A percentile compares a stretch with the other conserved stretches of the same genome.
phyloP scores from a whole-genome alignment of 2,113 vertebrate genomes.

The Triplophysa dalaica region DNA sequence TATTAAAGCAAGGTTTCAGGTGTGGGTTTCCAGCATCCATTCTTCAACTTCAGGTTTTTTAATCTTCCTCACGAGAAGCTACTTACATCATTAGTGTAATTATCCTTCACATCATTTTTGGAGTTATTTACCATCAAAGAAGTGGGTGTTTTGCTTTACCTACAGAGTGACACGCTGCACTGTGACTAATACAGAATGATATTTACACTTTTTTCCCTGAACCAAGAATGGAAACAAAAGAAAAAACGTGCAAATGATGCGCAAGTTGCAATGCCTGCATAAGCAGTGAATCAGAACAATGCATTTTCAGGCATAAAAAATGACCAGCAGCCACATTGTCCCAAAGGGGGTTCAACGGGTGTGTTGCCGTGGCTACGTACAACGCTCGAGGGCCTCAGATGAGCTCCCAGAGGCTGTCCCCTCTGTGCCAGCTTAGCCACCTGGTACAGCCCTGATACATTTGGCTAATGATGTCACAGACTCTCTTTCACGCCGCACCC shows the following conservation, averaged over 20 bases:
- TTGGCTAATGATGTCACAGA: slow-evolving; percentile 78
- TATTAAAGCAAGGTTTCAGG: slow-evolving; percentile 63
- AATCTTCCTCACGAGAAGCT: slow-evolving; percentile 36
- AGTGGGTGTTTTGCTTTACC: slow-evolving; percentile 37
- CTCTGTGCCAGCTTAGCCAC: slow-evolving; percentile 69
- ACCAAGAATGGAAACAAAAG: background rate
- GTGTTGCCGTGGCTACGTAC: slow-evolving; percentile 50
- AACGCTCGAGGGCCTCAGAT: slow-evolving; percentile 52
- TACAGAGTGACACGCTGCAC: slow-evolving; percentile 19
- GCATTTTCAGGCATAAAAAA: slow-evolving; percentile 4
- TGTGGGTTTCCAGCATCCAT: slow-evolving; percentile 48
- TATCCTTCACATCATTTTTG: slow-evolving; percentile 46
- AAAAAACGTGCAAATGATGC: background rate
- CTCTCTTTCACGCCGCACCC: slow-evolving; percentile 75
- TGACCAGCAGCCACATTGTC: background rate
- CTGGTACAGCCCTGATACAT: slow-evolving; percentile 71
- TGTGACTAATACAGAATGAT: slow-evolving; percentile 20
- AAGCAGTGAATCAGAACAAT: background rate
- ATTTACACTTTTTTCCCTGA: slow-evolving; percentile 9
- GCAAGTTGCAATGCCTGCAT: background rate
- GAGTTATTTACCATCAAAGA: slow-evolving; percentile 44
- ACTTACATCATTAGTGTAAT: slow-evolving; percentile 51
- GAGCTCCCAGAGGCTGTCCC: slow-evolving; percentile 64
- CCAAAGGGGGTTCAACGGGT: slow-evolving; percentile 43
- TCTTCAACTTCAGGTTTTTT: slow-evolving; percentile 37